Evolutionary conservation across 2,888 invertebrate species (phyloP).

Genomic region (Diadromus collaris): DNA sequence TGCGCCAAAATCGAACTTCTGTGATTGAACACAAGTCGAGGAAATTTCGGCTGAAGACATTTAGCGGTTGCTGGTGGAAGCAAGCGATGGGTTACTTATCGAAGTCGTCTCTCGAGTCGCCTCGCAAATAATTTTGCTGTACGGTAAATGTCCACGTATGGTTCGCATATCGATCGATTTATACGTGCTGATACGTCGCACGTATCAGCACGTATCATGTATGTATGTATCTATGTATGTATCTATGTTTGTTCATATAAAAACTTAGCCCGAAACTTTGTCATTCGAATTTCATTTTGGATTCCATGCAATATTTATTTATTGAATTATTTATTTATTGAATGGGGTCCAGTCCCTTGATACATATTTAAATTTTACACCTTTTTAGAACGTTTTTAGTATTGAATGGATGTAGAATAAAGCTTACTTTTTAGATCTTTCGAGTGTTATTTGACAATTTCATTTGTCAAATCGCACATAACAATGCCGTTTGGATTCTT

Average conservation of each 20-base stretch:
- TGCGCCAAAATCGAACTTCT: neutral
- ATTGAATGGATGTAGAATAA: too few species aligned
- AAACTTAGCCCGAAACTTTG: neutral
- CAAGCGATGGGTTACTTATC: neutral
- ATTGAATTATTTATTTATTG: too few species aligned
- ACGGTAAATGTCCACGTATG: neutral
- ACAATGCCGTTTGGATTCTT: too few species aligned
- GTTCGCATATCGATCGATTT: conserved; percentile 3
- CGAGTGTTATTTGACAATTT: too few species aligned
- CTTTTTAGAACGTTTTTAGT: too few species aligned
- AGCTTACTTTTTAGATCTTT: too few species aligned
- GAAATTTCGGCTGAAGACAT: neutral
- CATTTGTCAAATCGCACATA: too few species aligned
- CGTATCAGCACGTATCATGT: neutral
- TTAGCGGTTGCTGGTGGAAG: neutral
- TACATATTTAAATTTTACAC: too few species aligned
- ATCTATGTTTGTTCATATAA: neutral
- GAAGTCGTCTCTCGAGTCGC: neutral
- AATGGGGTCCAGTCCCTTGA: too few species aligned
- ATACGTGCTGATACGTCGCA: neutral
- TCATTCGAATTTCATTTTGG: neutral
- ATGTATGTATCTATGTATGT: neutral
- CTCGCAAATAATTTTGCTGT: neutral
- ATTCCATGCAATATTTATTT: neutral
- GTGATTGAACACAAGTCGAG: neutral